A percentile compares a stretch with the other conserved stretches of the same genome.
Evolutionary conservation across 2,888 invertebrate species (phyloP).

Genomic region (Caenorhabditis becei): DNA sequence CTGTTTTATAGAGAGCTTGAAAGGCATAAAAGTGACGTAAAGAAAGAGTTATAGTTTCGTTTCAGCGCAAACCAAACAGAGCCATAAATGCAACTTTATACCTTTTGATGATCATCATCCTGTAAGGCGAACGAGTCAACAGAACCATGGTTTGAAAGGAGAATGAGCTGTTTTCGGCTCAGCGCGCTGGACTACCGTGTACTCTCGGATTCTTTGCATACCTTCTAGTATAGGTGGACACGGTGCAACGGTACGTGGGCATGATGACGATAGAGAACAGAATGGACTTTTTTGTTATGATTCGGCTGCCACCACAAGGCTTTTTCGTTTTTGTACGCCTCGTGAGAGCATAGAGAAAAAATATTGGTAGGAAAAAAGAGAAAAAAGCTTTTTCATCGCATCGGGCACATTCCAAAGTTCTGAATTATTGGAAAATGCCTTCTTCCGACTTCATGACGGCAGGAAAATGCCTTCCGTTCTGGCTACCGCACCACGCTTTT

Average conservation of each 20-base stretch:
- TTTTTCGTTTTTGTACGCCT: constrained; percentile 45
- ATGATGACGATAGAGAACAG: constrained; percentile 32
- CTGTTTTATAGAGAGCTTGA: constrained; percentile 5
- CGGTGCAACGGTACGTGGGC: constrained; percentile 39
- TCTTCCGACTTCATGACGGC: constrained; percentile 26
- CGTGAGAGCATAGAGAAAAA: constrained; percentile 36
- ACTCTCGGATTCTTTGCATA: constrained; percentile 18
- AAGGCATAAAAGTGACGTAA: constrained; percentile 23
- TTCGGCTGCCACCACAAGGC: constrained; percentile 15
- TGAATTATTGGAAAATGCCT: constrained; percentile 56
- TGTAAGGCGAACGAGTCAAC: constrained; percentile 6
- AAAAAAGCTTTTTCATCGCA: constrained; percentile 30
- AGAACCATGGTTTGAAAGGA: not conserved
- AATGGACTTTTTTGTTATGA: constrained; percentile 40
- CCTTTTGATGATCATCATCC: constrained; percentile 11
- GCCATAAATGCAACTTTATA: constrained; percentile 35
- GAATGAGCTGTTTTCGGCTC: not conserved
- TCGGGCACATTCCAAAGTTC: constrained; percentile 56
- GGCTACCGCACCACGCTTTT: not conserved
- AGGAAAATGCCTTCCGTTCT: constrained; percentile 14
- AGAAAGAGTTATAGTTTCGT: constrained; percentile 28
- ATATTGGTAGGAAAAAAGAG: constrained; percentile 21
- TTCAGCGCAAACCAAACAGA: constrained; percentile 39
- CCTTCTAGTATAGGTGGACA: constrained; percentile 47
- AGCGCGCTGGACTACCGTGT: no score